A percentile compares a stretch with the other conserved stretches of the same genome.
These are phyloP conservation scores for Trematomus bernacchii DNA, from an alignment of 2,797 vertebrate genomes.

Conservation along the genomic window DNA sequence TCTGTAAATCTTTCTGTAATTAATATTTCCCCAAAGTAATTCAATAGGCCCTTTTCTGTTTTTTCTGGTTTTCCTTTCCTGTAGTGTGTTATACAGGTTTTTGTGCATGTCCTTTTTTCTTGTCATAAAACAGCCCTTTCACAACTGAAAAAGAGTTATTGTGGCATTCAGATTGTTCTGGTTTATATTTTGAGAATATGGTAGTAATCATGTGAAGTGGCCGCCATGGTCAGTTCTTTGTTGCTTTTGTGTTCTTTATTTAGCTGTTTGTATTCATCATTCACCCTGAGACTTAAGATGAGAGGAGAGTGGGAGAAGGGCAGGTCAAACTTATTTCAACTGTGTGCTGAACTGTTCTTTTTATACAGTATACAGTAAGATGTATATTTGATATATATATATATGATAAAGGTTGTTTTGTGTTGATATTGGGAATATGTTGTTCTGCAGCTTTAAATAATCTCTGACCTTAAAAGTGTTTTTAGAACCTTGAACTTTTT, in stretches of 20 bases:
- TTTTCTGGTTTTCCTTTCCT: no score
- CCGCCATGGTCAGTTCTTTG: not conserved
- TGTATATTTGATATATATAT: not conserved
- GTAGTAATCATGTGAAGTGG: not conserved
- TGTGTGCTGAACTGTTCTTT: not conserved
- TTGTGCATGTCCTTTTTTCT: not conserved
- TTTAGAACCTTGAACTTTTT: slow-evolving; percentile 14
- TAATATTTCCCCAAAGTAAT: no score
- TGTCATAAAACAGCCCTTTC: slow-evolving; percentile 2
- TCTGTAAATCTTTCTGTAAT: no score
- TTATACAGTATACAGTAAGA: no score
- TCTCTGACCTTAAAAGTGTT: not conserved
- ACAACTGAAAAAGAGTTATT: not conserved
- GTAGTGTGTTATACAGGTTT: no score
- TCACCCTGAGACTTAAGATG: slow-evolving; percentile 6
- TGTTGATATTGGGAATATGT: not conserved
- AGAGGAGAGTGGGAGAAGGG: not conserved
- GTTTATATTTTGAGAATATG: not conserved
- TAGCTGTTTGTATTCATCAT: not conserved
- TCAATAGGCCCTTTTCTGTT: no score
- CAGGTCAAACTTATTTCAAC: not conserved
- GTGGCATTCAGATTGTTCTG: not conserved
- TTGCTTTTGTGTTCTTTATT: not conserved
- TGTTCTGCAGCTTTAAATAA: not conserved
- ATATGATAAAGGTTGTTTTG: not conserved